Conservation (phyloP, 1,140 invertebrate species). For the Drosophila ercepeae region DNA sequence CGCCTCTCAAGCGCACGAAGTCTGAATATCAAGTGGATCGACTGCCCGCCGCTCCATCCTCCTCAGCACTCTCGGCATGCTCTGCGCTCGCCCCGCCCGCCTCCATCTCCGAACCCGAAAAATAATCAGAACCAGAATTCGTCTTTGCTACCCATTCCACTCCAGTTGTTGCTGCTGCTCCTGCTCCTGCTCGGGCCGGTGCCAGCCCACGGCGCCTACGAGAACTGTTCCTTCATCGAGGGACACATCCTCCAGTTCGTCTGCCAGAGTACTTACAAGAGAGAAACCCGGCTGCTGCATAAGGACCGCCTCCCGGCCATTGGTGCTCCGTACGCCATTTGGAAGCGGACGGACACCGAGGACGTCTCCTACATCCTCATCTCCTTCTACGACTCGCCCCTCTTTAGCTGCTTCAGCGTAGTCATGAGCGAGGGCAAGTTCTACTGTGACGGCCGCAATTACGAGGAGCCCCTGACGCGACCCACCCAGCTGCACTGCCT, state of each 20-base stretch:
- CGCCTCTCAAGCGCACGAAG: conserved; percentile 53
- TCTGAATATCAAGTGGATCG: conserved; percentile 55
- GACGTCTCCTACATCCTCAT: conserved; percentile 41
- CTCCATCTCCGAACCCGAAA: conserved; percentile 1
- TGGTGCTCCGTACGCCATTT: conserved; percentile 55
- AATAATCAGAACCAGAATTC: background rate
- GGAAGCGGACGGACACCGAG: conserved; percentile 49
- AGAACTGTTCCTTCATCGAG: conserved; percentile 60
- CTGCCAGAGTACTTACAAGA: conserved; percentile 49
- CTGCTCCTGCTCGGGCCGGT: conserved; percentile 24
- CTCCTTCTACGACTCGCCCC: conserved; percentile 58
- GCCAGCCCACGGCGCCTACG: background rate
- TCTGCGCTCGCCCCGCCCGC: background rate
- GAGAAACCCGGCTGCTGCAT: conserved; percentile 25
- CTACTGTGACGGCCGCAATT: conserved; percentile 57
- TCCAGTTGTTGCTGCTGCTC: conserved; percentile 19
- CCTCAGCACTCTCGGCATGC: conserved; percentile 1
- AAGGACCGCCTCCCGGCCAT: conserved; percentile 60
- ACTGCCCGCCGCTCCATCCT: conserved; percentile 37
- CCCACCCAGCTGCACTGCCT: conserved; percentile 39
- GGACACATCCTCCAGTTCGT: conserved; percentile 54
- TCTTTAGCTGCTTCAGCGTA: conserved; percentile 51
- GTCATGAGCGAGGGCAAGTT: conserved; percentile 36
- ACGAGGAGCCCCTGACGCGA: conserved; percentile 2
- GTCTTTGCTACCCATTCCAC: background rate